Evolutionary conservation across 2,113 vertebrate species (phyloP).

Genomic region (Etia nguti): DNA sequence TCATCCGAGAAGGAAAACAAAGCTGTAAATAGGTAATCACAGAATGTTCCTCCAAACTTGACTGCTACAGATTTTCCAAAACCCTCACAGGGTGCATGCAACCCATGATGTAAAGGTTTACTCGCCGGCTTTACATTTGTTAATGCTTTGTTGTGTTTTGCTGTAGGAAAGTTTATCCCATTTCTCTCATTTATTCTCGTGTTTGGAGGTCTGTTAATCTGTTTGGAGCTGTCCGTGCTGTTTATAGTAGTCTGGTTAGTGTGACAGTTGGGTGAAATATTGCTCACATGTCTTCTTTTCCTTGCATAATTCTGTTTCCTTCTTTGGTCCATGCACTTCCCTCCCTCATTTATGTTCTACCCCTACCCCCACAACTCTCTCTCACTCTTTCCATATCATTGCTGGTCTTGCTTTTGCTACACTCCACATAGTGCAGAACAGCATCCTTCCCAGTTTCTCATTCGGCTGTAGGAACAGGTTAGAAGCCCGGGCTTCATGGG

Average conservation of each 20-base stretch:
- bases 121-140: background rate
- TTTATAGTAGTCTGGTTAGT: background rate
- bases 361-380: background rate
- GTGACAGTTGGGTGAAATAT: conserved; percentile 21
- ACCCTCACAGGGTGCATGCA: background rate
- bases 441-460: background rate
- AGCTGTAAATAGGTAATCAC: conserved; percentile 14
- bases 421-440: background rate
- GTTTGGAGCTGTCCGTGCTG: background rate
- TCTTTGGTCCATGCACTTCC: background rate
- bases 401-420: background rate
- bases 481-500: conserved; percentile 48
- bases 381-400: background rate
- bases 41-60: conserved; percentile 1
- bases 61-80: conserved; percentile 11
- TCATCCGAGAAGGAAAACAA: conserved; percentile 2
- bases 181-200: background rate
- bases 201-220: background rate
- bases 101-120: background rate
- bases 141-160: background rate
- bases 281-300: conserved; percentile 8
- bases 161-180: background rate
- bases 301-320: conserved; percentile 39
- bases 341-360: conserved; percentile 3
- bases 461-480: background rate